Base-by-base conservation (phyloP, 2,113 vertebrate genomes). In the Microtus richardsoni region DNA sequence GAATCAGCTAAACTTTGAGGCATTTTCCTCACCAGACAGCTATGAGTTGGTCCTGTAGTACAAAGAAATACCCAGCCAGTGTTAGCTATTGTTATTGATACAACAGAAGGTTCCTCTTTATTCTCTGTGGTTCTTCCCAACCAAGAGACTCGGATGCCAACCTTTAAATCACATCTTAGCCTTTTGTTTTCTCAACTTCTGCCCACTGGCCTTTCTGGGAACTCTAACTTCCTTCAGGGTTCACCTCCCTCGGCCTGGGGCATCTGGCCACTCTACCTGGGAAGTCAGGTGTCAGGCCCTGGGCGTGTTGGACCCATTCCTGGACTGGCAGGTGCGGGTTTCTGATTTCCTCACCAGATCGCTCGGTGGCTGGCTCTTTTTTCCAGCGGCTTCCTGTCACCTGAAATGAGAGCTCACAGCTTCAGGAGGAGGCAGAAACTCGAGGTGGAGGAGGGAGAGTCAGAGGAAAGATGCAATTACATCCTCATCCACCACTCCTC, bases 291-390 rank as follows among this genome's bases (percentile, higher is more conserved):
- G 88, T 97, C 96, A 79, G 75, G 74, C 85, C 87, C 60, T 28
- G 93, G 84, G 88, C 0, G 0, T 33, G 91, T 77, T 96, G 95
- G 95, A 97, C 71, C 19, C 70, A 79, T 88, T 96, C 95, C 97
- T 96, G 52, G 70, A 93, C 28, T 80, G 90, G 93, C 93, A 96
- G 93, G 94, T 93, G 91, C 66, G 90, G 71, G 96, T 88, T 96
- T 97, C 95, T 96, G 95, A 91, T 97, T 96, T 96, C 92, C 41
- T 94, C 93, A 97, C 88, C 91, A 88, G 93, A 88, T 93, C 75
- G 14, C 95, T 97, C 84, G 68, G 71, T 94, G 11, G 24, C 60
- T 97, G 79, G 75, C 70, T 94, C 84, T 93, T 91, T 80, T 97
- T 91, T 96, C 87, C 52, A 33, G 94, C 36, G 70, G 66, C 75